Evolutionary conservation across 2,797 vertebrate genomes (phyloP).

Genomic region (Anguilla anguilla): DNA sequence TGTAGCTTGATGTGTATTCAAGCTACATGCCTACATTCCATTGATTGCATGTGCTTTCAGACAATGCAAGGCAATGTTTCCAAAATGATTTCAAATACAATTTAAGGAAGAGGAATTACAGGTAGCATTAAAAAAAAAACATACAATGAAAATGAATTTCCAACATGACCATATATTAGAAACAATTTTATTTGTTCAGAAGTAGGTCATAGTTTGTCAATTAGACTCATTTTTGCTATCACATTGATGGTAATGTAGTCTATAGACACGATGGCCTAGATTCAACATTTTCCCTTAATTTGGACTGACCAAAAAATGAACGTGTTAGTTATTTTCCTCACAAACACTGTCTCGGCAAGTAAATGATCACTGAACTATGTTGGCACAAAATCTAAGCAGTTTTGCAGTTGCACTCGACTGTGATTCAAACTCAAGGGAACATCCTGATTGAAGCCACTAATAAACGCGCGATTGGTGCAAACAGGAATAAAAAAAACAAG

Average conservation of each 20-base stretch:
- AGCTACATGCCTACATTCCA: background rate
- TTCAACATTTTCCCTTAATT: background rate
- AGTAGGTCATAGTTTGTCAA: too few relatives aligned
- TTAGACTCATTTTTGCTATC: too few relatives aligned
- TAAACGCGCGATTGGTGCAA: background rate
- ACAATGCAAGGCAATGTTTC: too few relatives aligned
- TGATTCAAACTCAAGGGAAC: background rate
- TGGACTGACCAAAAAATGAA: background rate
- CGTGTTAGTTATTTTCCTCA: too few relatives aligned
- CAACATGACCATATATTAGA: too few relatives aligned
- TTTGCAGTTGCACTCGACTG: background rate
- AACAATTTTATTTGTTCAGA: too few relatives aligned
- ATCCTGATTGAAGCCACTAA: background rate
- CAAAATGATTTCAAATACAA: too few relatives aligned
- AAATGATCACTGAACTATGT: background rate
- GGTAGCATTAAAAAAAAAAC: background rate
- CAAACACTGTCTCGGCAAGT: background rate
- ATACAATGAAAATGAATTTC: too few relatives aligned
- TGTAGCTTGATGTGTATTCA: background rate
- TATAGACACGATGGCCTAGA: background rate
- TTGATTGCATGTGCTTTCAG: background rate
- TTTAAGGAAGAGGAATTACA: background rate
- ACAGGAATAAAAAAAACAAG: background rate
- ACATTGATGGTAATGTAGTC: too few relatives aligned
- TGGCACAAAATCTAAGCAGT: background rate